Percentiles rank a stretch among this genome's conserved stretches.
These are phyloP conservation scores for Drosophila paracracens DNA, from an alignment of 2,888 invertebrate genomes.

Conservation along the genomic window DNA sequence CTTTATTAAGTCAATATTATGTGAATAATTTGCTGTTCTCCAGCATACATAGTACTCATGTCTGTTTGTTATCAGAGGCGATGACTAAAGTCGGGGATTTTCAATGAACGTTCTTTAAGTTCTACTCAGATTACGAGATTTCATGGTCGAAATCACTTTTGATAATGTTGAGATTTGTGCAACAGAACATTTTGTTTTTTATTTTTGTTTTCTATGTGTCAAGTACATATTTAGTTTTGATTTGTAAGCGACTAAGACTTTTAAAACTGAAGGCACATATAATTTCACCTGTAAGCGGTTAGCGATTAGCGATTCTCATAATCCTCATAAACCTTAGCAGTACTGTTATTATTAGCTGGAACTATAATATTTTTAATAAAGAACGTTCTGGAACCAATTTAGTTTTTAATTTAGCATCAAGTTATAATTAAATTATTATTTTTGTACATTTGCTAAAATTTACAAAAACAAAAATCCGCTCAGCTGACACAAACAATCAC, in stretches of 20 bases:
- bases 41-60: constrained; percentile 7
- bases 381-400: constrained; percentile 3
- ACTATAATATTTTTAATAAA: constrained; percentile 9
- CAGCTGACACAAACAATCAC: constrained; percentile 8
- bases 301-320: not conserved
- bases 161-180: constrained; percentile 9
- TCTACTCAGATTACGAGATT: constrained; percentile 1
- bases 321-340: too few relatives aligned
- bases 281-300: not conserved
- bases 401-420: constrained; percentile 14
- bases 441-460: constrained; percentile 52
- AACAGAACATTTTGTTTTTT: not conserved
- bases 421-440: not conserved
- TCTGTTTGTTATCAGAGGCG: constrained; percentile 28
- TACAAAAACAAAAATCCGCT: constrained; percentile 22
- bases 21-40: constrained; percentile 12
- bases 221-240: constrained; percentile 1
- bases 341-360: not conserved
- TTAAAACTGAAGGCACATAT: not conserved
- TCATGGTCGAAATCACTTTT: constrained; percentile 8
- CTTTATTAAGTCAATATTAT: not conserved
- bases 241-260: not conserved
- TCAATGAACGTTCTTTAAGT: constrained; percentile 17
- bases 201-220: not conserved
- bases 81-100: constrained; percentile 40